Evolutionary conservation across 30 jellyfish, hydroid and myxozoan genomes (phyloP).

Genomic region (Nemopilema nomurai): DNA sequence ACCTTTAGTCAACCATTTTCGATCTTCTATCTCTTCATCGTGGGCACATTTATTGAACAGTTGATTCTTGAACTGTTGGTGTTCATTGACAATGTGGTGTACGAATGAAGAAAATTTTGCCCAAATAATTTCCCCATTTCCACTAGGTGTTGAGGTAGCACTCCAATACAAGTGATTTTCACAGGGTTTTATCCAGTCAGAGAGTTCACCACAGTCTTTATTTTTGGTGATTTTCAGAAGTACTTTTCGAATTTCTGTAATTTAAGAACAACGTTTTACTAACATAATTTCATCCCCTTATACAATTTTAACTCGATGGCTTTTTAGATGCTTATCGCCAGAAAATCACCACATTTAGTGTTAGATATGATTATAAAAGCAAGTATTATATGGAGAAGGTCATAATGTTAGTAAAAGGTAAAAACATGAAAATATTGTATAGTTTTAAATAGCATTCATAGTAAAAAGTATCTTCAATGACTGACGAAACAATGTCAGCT

Average conservation of each 20-base stretch:
- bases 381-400: neutral
- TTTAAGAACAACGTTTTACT: neutral
- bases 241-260: constrained; percentile 24
- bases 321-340: neutral
- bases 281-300: neutral
- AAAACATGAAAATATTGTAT: neutral
- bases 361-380: neutral
- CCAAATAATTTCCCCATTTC: constrained; percentile 31
- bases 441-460: neutral
- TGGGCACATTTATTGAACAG: constrained; percentile 23
- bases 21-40: neutral
- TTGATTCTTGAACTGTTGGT: neutral
- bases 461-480: neutral
- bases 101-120: constrained; percentile 39
- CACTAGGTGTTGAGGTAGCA: constrained; percentile 48
- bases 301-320: neutral
- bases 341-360: neutral
- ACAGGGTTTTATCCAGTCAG: constrained; percentile 37
- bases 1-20: constrained; percentile 26
- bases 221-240: constrained; percentile 18
- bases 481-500: constrained; percentile 1
- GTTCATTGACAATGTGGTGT: constrained; percentile 33
- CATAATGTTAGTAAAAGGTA: neutral
- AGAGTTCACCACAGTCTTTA: neutral
- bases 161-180: constrained; percentile 45